Conservation (phyloP, 2,888 invertebrate species). For the Azorinus chamasolen region DNA sequence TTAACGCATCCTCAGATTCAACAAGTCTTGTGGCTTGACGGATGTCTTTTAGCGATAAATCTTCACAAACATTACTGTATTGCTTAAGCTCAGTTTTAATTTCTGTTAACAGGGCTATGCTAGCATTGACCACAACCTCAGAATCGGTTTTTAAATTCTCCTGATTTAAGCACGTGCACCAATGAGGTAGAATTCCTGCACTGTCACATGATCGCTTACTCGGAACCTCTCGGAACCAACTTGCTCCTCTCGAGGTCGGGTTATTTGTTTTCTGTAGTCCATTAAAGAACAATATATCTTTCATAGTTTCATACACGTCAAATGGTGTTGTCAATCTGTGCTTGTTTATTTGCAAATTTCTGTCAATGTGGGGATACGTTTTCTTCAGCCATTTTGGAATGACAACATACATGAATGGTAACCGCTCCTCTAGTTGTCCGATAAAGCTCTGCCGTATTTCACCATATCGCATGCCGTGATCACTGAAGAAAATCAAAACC, state of each 20-base stretch:
- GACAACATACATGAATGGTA: conserved; percentile 92
- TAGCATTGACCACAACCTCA: conserved; percentile 88
- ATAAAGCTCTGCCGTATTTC: conserved; percentile 93
- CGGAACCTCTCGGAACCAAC: conserved; percentile 92
- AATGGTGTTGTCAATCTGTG: conserved; percentile 92
- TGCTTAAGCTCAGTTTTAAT: conserved; percentile 90
- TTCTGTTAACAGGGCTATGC: conserved; percentile 89
- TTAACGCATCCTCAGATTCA: conserved; percentile 64
- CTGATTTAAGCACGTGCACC: conserved; percentile 94
- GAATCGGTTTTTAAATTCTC: conserved; percentile 88
- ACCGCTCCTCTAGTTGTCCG: conserved; percentile 92
- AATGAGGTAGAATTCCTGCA: conserved; percentile 93
- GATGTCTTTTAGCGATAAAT: conserved; percentile 89
- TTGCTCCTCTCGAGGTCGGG: conserved; percentile 84
- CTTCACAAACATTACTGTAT: conserved; percentile 70
- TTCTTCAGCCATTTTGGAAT: conserved; percentile 91
- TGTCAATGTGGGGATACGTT: conserved; percentile 89
- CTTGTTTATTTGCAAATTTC: conserved; percentile 90
- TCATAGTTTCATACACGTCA: conserved; percentile 93
- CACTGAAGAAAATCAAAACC: conserved; percentile 89
- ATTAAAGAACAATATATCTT: conserved; percentile 88
- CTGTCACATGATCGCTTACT: conserved; percentile 91
- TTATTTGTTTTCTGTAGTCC: conserved; percentile 27
- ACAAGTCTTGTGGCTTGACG: conserved; percentile 89
- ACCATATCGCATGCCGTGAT: conserved; percentile 96